Percentiles rank a stretch among this genome's conserved stretches.
Evolutionary conservation across 2,113 vertebrate genomes (phyloP).

Genomic region (Nothoprocta perdicaria): DNA sequence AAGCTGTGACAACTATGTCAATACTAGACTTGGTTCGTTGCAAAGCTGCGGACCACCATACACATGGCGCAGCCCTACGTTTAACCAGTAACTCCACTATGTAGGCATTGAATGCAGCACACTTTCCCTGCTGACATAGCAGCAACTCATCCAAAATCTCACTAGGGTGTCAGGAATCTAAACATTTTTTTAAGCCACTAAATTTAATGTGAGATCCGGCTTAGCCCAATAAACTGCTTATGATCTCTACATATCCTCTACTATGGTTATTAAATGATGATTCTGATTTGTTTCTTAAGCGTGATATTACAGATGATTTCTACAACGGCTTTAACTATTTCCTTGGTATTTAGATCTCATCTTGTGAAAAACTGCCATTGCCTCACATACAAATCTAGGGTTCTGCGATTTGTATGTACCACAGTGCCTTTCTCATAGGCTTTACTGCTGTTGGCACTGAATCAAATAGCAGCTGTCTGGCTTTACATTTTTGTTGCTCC

Average conservation of each 20-base stretch:
- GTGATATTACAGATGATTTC: background rate
- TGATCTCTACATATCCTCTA: background rate
- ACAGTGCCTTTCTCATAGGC: background rate
- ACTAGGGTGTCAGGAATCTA: background rate
- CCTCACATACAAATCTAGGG: background rate
- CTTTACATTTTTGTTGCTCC: background rate
- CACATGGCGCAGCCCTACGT: accelerated
- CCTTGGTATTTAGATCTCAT: background rate
- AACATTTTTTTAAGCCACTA: background rate
- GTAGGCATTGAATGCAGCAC: background rate
- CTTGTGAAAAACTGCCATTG: background rate
- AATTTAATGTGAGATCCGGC: background rate
- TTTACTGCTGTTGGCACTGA: background rate
- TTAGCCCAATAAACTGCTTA: background rate
- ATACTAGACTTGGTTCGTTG: background rate
- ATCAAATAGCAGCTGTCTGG: background rate
- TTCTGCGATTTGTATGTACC: background rate
- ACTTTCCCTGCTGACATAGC: background rate
- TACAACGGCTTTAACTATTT: background rate
- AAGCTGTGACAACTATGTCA: background rate
- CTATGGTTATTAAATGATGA: background rate
- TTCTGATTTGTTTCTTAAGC: background rate
- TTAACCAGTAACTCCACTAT: background rate
- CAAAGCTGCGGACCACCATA: accelerated
- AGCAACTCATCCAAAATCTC: background rate